Base-by-base conservation (phyloP, 2,113 vertebrate genomes). In the Gila orcuttii region DNA sequence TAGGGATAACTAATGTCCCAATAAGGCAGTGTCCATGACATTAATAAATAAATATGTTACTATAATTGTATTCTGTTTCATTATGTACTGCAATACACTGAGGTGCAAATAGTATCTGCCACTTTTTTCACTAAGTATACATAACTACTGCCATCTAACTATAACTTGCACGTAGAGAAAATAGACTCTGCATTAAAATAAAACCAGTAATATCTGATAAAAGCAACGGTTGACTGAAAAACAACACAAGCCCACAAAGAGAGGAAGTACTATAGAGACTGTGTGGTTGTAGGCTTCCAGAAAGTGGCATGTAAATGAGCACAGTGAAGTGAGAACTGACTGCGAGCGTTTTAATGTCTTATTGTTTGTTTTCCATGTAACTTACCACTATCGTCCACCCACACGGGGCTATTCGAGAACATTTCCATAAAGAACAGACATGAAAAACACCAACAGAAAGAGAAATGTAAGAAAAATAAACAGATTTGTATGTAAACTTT, bases 401-500 rank as follows among this genome's bases (percentile, higher is more conserved):
- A 88, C 87, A 57, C 10, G 42, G 80, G 79, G 85, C 84, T 28
- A 59, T 11, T 87, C 15, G 8, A n/a, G n/a, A 82, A 45, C 39
- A 50, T 45, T n/a, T 52, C 33, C 62, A 11, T 36, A 10, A 75
- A 79, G 47, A 39, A 28, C 59, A 33, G 3, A 28, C 45, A 50
- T 21, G n/a, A 55, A 42, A 76, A 64, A 42, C 17, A 23, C 4
- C 36, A 50, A 39, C 78, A 81, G 33, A 45, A 23, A 76, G 66
- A 74, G 15, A 73, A 33, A 45, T 73, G 10, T 2, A 42, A 73
- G 36, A n/a, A 73, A 39, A 39, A 42, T 21, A 12, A 36, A 23
- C 2, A 23, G 36, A 42, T 42, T 39, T 11, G 19, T n/a, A 23
- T 21, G 2, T 73, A 73, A 12, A 42, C 4, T 47, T 17, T 47